phyloP scores from a whole-genome alignment of 2,113 vertebrate genomes.

The Pseudorectes ferrugineus region DNA sequence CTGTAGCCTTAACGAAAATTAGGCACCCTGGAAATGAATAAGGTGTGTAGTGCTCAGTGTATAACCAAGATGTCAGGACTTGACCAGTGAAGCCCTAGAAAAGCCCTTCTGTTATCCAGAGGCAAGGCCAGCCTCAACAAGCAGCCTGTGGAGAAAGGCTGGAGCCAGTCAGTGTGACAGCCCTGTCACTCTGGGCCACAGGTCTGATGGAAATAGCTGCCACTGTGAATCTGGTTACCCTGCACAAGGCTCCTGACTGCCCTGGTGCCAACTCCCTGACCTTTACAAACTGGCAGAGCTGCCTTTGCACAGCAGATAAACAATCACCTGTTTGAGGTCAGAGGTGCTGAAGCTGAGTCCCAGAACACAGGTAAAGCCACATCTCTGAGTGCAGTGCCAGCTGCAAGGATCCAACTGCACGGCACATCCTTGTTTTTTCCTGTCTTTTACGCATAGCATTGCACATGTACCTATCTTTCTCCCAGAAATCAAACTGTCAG shows the following conservation, averaged over 20 bases:
- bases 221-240: background rate
- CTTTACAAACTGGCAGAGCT: background rate
- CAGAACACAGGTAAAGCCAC: background rate
- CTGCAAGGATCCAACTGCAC: background rate
- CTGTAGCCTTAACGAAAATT: background rate
- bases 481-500: background rate
- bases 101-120: background rate
- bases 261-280: background rate
- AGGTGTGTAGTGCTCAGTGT: background rate
- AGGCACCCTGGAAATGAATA: background rate
- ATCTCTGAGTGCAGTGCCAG: background rate
- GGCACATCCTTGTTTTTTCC: background rate
- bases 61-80: background rate
- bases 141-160: background rate
- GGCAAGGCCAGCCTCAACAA: background rate
- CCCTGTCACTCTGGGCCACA: background rate
- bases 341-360: background rate
- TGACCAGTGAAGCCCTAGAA: background rate
- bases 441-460: background rate
- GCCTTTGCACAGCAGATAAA: background rate
- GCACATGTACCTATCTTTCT: background rate
- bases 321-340: background rate
- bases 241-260: background rate
- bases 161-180: rapidly evolving
- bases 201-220: background rate